phyloP scores from a whole-genome alignment of 2,113 vertebrate species.

The Platichthys flesus region DNA sequence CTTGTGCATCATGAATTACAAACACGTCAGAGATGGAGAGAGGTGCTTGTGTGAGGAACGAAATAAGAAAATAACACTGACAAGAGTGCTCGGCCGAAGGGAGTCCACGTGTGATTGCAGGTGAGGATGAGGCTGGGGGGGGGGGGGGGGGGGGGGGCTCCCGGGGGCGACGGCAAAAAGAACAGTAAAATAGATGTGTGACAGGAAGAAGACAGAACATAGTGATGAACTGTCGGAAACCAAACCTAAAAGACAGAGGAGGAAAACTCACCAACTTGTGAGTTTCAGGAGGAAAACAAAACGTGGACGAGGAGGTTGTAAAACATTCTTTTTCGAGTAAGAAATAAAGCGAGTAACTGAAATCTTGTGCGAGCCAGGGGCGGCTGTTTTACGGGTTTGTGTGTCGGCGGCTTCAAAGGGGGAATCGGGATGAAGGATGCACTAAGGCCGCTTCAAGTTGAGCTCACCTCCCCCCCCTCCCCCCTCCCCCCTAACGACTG shows the following conservation, averaged over 20 bases:
- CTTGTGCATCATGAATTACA: neutral
- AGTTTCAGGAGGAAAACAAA: neutral
- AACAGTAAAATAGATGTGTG: neutral
- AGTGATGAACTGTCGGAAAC: neutral
- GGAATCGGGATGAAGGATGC: conserved; percentile 11
- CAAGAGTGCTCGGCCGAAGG: neutral
- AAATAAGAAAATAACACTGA: neutral
- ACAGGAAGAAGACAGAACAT: neutral
- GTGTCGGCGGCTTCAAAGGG: conserved; percentile 6
- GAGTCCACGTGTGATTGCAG: neutral
- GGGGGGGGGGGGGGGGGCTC: too few relatives aligned
- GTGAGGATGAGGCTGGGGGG: neutral
- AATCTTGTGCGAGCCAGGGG: neutral
- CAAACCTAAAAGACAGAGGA: conserved; percentile 11
- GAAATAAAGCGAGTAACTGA: neutral
- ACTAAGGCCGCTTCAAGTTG: conserved; percentile 21
- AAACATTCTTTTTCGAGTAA: neutral
- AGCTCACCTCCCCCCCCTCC: conserved; percentile 33
- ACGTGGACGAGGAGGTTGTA: neutral
- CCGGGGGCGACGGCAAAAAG: too few relatives aligned
- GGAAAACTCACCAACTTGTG: neutral
- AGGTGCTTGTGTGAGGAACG: neutral
- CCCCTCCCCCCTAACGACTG: conserved; percentile 19
- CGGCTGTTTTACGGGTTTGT: neutral
- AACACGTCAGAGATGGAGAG: neutral